Evolutionary conservation across 2,888 invertebrate genomes (phyloP).

Genomic region (Apodemia arnacis): DNA sequence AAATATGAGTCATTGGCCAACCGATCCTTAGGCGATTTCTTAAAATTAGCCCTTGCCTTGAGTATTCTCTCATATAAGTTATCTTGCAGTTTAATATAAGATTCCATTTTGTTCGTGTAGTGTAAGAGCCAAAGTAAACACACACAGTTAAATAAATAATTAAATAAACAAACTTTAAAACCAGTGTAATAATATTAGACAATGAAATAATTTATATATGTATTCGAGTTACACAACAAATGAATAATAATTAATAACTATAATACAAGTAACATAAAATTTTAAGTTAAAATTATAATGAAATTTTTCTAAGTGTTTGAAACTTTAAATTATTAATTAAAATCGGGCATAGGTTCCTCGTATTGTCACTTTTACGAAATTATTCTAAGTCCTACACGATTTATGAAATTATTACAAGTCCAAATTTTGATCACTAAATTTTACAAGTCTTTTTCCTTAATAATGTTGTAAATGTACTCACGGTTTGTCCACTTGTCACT

Average conservation of each 20-base stretch:
- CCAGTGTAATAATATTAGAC: too few species aligned
- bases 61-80: constrained; percentile 13
- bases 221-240: too few species aligned
- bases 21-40: constrained; percentile 37
- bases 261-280: too few species aligned
- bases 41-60: constrained; percentile 33
- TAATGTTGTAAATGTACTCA: background rate
- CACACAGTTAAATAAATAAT: too few species aligned
- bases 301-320: background rate
- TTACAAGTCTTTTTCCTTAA: background rate
- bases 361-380: background rate
- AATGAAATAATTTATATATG: too few species aligned
- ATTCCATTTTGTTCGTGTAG: constrained; percentile 12
- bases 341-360: constrained; percentile 1
- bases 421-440: background rate
- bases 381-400: too few species aligned
- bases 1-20: constrained; percentile 20
- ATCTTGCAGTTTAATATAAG: constrained; percentile 33
- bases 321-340: background rate
- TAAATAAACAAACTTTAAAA: too few species aligned
- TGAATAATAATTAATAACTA: too few species aligned
- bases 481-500: background rate
- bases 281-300: too few species aligned
- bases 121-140: too few species aligned
- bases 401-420: too few species aligned